Evolutionary conservation across 1,140 invertebrate genomes (phyloP).

Genomic region (Cydia splendana): DNA sequence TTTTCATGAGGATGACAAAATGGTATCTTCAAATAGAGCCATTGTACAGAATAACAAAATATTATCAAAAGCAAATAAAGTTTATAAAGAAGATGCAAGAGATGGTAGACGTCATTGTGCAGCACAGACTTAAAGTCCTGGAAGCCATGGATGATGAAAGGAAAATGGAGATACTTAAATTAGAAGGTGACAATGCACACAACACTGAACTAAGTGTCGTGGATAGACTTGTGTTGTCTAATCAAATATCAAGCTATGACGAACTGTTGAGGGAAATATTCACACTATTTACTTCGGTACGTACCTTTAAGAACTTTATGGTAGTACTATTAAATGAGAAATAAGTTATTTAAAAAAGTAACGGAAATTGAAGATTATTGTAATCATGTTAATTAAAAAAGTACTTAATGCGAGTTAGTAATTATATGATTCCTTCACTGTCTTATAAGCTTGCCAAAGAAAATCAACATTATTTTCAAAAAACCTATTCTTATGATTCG

Average conservation of each 20-base stretch:
- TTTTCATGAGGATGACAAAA: constrained; percentile 79
- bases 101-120: constrained; percentile 72
- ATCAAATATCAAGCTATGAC: constrained; percentile 50
- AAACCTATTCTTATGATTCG: too few species aligned
- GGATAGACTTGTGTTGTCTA: constrained; percentile 59
- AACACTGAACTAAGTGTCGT: constrained; percentile 73
- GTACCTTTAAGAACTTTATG: constrained; percentile 37
- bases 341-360: too few species aligned
- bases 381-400: too few species aligned
- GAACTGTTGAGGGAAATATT: constrained; percentile 64
- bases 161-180: constrained; percentile 41
- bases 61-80: constrained; percentile 70
- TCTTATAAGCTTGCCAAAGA: too few species aligned
- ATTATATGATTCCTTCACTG: too few species aligned
- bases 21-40: constrained; percentile 82
- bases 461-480: too few species aligned
- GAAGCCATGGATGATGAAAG: constrained; percentile 35
- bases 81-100: constrained; percentile 79
- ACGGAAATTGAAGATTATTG: too few species aligned
- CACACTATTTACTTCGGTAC: constrained; percentile 72
- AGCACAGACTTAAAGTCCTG: constrained; percentile 44
- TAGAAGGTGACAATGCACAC: constrained; percentile 43
- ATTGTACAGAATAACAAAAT: constrained; percentile 78
- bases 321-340: too few species aligned
- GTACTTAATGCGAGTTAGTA: too few species aligned